Evolutionary conservation across 2,797 vertebrate genomes (phyloP), one percentile per base, ranked within the genome.

Genomic region (Liasis olivaceus): DNA sequence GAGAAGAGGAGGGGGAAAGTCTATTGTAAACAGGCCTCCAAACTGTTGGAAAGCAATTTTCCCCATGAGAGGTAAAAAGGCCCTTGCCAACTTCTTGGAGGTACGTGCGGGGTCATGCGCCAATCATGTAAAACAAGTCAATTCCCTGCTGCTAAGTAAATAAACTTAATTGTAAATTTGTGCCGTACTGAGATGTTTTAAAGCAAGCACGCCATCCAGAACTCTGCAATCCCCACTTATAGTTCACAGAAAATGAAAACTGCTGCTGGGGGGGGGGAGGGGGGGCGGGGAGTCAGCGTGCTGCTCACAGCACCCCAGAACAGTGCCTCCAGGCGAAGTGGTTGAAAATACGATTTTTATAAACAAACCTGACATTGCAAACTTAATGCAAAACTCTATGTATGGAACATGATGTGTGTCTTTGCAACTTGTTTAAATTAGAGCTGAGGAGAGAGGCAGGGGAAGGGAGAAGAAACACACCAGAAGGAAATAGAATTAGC

Each of bases 301-400:
- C 94, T 96, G 94, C 92, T 92, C 94, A 77, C 85, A 64, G 90
- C 87, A 97, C 95, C 95, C 96, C 94, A 95, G 95, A 97, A 96
- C 1, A 0, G 95, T 97, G 96, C 97, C 96, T 92, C 95, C 92
- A 91, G 96, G 96, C 96, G 97, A 24, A 97, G 93, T 31, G 51
- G 95, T 97, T 97, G 96, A 98, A 98, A 97, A 97, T 96, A 97
- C 66, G 96, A 96, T 96, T 97, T 97, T 97, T 97, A 96, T 97
- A 98, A 98, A 97, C 97, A 98, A 98, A 97, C 92, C 92, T 97
- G 97, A 97, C 97, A 97, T 93, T 96, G 97, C 95, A 97, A 98
- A 97, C 96, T 96, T 96, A 96, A 96, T 96, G 96, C 95, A 97
- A 97, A 97, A 93, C 91, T 93, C 94, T 96, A 95, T 97, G 95